Percentiles rank a stretch among this genome's conserved stretches.
phyloP scores from a whole-genome alignment of 2,113 vertebrate genomes.

The Leptosomus discolor region DNA sequence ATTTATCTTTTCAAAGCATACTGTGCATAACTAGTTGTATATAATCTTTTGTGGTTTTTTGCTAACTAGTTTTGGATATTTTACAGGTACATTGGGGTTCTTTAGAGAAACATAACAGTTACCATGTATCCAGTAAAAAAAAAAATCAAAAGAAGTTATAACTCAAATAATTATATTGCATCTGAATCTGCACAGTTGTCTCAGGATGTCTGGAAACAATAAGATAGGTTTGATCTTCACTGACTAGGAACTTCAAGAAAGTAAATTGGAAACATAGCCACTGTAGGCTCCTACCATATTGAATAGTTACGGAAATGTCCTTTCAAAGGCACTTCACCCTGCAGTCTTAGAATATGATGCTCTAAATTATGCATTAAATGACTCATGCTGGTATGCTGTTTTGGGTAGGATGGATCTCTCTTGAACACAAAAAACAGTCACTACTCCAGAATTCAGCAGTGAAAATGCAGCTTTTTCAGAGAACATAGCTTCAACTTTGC shows the following conservation, averaged over 20 bases:
- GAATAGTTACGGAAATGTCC: background rate
- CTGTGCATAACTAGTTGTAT: background rate
- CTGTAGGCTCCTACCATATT: background rate
- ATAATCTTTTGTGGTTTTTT: background rate
- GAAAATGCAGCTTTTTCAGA: background rate
- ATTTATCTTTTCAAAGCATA: background rate
- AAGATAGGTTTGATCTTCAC: background rate
- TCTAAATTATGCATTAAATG: background rate
- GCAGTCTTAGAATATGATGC: background rate
- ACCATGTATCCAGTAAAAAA: background rate
- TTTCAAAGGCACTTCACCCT: background rate
- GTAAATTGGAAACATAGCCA: background rate
- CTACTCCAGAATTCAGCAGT: background rate
- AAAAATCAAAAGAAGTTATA: background rate
- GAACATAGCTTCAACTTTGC: background rate
- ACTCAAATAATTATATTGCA: background rate
- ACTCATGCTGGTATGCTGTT: background rate
- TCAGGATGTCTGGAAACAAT: background rate
- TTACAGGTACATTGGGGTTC: background rate
- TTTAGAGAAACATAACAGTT: background rate
- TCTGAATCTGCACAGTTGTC: background rate
- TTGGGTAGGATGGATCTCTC: background rate
- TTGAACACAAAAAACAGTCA: background rate
- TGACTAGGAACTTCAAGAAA: background rate
- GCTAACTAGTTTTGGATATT: background rate